Evolutionary conservation across 2,888 invertebrate species (phyloP).

Genomic region (Acrocyrtus sp.): DNA sequence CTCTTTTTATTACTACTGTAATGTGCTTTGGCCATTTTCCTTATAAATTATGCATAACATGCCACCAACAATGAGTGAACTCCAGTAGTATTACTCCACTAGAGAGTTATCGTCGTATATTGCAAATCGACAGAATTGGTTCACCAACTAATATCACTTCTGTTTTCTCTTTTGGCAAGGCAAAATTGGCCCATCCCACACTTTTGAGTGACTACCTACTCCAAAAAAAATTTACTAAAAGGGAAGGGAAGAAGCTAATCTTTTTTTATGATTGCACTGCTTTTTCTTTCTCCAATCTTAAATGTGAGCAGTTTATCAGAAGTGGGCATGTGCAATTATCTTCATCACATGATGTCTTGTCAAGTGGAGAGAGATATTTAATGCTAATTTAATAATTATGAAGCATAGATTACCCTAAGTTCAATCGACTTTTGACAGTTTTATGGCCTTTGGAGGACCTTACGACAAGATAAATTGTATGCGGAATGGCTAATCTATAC

Average conservation of each 20-base stretch:
- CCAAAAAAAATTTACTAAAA: background rate
- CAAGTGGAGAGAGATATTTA: constrained; percentile 30
- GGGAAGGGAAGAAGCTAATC: no score
- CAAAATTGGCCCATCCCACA: constrained; percentile 28
- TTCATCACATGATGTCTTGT: constrained; percentile 35
- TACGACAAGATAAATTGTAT: no score
- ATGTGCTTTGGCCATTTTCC: constrained; percentile 7
- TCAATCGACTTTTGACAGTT: constrained; percentile 48
- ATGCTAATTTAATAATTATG: constrained; percentile 52
- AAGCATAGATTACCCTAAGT: constrained; percentile 44
- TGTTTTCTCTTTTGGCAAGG: constrained; percentile 35
- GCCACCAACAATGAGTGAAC: background rate
- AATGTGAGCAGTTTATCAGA: no score
- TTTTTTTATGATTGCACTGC: background rate
- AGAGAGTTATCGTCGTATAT: no score
- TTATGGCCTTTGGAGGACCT: constrained; percentile 29
- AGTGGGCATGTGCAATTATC: constrained; percentile 23
- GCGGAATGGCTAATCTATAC: no score
- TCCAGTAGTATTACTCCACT: background rate
- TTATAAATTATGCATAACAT: constrained; percentile 38
- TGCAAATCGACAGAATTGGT: constrained; percentile 41
- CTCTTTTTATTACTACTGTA: constrained; percentile 13
- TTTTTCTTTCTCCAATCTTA: constrained; percentile 10
- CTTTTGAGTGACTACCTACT: background rate
- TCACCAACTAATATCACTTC: constrained; percentile 17